Percentiles rank a stretch among this genome's conserved stretches.
Conservation (phyloP, 2,888 invertebrate species). For the Colostygia pectinataria region DNA sequence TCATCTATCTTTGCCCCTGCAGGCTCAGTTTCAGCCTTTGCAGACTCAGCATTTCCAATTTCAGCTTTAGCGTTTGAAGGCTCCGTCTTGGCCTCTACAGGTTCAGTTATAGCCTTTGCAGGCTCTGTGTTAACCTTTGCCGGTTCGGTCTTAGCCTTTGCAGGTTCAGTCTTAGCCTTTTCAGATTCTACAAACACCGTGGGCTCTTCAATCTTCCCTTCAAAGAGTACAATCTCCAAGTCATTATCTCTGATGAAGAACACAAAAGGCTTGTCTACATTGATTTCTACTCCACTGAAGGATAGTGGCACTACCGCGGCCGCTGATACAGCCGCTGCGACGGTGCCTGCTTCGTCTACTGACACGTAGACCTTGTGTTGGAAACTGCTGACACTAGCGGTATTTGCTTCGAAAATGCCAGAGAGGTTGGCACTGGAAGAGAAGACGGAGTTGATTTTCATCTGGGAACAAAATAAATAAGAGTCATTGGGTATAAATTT, state of each 20-base stretch:
- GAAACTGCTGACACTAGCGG: constrained; percentile 78
- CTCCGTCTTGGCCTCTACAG: constrained; percentile 20
- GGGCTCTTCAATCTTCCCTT: constrained; percentile 83
- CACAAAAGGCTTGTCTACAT: constrained; percentile 85
- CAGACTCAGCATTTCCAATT: constrained; percentile 35
- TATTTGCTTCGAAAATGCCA: constrained; percentile 70
- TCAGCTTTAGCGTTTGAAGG: neutral
- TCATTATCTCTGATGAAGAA: constrained; percentile 85
- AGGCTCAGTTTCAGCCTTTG: constrained; percentile 19
- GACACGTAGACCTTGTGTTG: constrained; percentile 85
- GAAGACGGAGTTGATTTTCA: constrained; percentile 84
- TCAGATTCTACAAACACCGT: constrained; percentile 39
- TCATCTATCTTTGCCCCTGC: neutral
- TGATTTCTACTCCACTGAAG: constrained; percentile 75
- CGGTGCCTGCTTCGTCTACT: constrained; percentile 86
- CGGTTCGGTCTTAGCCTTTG: constrained; percentile 10
- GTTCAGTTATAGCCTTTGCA: constrained; percentile 16
- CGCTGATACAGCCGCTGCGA: constrained; percentile 85
- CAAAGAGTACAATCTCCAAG: constrained; percentile 83
- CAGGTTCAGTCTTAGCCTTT: constrained; percentile 19
- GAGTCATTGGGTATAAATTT: no score
- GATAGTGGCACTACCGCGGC: constrained; percentile 84
- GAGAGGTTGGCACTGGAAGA: constrained; percentile 80
- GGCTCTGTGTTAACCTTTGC: constrained; percentile 18
- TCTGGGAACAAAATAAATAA: constrained; percentile 62